Conservation (phyloP, 2,797 vertebrate genomes). For the Megalops cyprinoides region DNA sequence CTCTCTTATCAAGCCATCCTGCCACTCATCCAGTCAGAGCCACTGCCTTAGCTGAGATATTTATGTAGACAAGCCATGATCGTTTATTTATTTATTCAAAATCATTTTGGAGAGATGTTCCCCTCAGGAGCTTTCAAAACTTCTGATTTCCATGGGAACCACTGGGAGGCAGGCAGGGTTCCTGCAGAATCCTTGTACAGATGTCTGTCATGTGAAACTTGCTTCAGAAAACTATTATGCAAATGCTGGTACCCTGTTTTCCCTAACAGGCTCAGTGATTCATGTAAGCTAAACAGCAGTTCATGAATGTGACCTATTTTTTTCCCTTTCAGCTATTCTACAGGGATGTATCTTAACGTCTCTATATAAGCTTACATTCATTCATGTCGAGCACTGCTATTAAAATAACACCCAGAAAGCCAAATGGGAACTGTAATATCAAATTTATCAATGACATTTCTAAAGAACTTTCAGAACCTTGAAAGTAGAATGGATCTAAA, state of each 20-base stretch:
- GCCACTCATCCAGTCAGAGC: not conserved
- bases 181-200: not conserved
- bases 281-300: constrained; percentile 25
- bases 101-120: constrained; percentile 7
- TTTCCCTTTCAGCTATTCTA: constrained; percentile 23
- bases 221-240: constrained; percentile 8
- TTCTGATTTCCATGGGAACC: constrained; percentile 22
- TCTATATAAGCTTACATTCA: constrained; percentile 20
- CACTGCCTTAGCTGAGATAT: constrained; percentile 32
- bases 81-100: constrained; percentile 42
- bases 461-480: constrained; percentile 9
- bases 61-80: constrained; percentile 40
- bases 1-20: constrained; percentile 16
- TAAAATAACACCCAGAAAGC: constrained; percentile 25
- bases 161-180: not conserved
- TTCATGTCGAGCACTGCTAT: constrained; percentile 15
- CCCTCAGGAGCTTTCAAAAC: not conserved
- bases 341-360: constrained; percentile 13
- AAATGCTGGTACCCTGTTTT: not conserved
- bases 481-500: constrained; percentile 1
- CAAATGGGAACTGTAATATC: constrained; percentile 24
- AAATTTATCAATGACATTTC: constrained; percentile 28
- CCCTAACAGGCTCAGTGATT: constrained; percentile 8
- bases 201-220: constrained; percentile 9
- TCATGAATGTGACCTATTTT: constrained; percentile 22